Conservation (phyloP, 1,140 invertebrate species). For the Meloidogyne exigua region DNA sequence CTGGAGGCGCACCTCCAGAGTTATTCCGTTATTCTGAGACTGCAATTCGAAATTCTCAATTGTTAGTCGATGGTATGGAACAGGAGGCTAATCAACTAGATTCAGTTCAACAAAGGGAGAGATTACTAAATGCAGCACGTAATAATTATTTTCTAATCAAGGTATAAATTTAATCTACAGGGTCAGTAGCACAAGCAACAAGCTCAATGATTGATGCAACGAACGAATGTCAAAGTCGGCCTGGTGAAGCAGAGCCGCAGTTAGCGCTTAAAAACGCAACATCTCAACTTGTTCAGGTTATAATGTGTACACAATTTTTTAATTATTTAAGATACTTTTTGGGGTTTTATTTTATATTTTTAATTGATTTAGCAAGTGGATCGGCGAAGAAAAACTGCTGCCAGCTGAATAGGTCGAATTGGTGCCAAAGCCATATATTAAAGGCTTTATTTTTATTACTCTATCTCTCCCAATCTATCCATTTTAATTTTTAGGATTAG, state of each 20-base stretch:
- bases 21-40: constrained; percentile 86
- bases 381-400: constrained; percentile 12
- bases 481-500: neutral
- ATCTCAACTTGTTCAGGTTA: constrained; percentile 77
- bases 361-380: constrained; percentile 12
- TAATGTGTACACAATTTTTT: neutral
- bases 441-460: neutral
- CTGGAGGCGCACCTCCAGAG: constrained; percentile 71
- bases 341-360: neutral
- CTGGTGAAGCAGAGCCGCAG: constrained; percentile 79
- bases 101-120: constrained; percentile 83
- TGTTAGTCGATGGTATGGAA: constrained; percentile 77
- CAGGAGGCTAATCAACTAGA: constrained; percentile 78
- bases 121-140: constrained; percentile 80
- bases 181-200: constrained; percentile 86
- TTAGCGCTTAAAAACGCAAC: constrained; percentile 80
- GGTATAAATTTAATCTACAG: neutral
- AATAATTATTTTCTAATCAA: constrained; percentile 63
- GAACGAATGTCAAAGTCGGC: constrained; percentile 81
- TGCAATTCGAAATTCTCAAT: constrained; percentile 56
- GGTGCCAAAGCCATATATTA: neutral
- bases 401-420: constrained; percentile 13
- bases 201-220: constrained; percentile 87
- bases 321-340: neutral
- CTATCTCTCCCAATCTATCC: neutral